Evolutionary conservation across 2,797 vertebrate genomes (phyloP).

Genomic region (Cossypha polioptera): DNA sequence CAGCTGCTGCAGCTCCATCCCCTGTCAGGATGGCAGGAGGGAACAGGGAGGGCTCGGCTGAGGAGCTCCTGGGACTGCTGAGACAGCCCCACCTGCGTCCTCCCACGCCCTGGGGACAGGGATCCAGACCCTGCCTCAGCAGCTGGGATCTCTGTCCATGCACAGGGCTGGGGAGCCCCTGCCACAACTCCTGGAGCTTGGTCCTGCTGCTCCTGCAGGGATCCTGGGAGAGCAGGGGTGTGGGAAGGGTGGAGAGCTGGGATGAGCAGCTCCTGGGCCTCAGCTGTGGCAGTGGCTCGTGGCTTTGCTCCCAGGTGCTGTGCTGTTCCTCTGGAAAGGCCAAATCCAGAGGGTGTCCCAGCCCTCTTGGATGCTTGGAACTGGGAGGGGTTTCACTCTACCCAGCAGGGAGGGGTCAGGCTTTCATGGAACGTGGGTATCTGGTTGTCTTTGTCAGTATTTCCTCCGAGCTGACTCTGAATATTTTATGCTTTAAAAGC

Average conservation of each 20-base stretch:
- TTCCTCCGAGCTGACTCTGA: background rate
- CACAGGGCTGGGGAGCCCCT: background rate
- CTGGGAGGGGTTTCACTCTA: background rate
- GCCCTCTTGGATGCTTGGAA: accelerated
- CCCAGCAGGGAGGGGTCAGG: accelerated
- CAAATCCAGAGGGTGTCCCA: accelerated
- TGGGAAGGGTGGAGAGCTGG: background rate
- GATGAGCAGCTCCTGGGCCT: background rate
- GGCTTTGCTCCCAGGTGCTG: background rate
- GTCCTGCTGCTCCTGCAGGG: background rate
- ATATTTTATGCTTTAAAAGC: background rate
- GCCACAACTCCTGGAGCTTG: background rate
- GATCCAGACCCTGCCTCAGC: background rate
- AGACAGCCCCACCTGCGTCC: background rate
- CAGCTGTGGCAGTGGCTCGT: accelerated
- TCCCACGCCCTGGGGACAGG: background rate
- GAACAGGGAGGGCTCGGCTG: accelerated
- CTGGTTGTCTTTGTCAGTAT: background rate
- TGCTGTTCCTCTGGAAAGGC: accelerated
- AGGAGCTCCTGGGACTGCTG: background rate
- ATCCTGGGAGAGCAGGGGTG: background rate
- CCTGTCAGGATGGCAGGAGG: background rate
- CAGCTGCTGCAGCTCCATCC: background rate
- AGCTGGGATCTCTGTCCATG: background rate
- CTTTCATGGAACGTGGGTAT: accelerated